Base-by-base conservation (phyloP, 2,888 invertebrate genomes). In the Apantesis nais region DNA sequence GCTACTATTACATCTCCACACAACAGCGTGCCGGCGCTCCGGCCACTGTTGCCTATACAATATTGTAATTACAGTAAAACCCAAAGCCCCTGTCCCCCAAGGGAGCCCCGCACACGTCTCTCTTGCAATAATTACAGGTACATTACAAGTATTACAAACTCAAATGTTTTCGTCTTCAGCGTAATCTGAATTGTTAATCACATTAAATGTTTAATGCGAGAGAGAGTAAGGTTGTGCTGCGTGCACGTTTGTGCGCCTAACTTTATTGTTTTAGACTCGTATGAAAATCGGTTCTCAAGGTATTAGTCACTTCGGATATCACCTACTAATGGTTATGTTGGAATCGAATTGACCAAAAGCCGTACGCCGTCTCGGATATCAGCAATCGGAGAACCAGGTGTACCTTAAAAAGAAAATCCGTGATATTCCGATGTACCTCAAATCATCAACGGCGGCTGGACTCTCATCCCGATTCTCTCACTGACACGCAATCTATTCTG, bases 161-260 rank as follows among this genome's bases (percentile, higher is more conserved):
- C 29, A 48, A 39, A 65, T 65, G 34, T 62, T 67, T 67, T 60
- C 19, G 55, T 62, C 48, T 63, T 68, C n/a, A 61, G 39, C 48
- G 68, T 55, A 67, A 66, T 62, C 61, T 77, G 67, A 70, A 78
- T 72, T 61, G 62, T 78, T 72, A 68, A 72, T 70, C 58, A 61
- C 39, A 37, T 41, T 66, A 3, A 62, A 70, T 66, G 66, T 66
- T 66, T 66, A 48, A 60, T 61, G 70, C 58, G 61, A 62, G 52
- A 39, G 62, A 39, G 60, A 34, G 68, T 41, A 16, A 12, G 19
- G 25, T 65, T 37, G 60, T 48, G 48, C n/a, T 3, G 41, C 25
- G 48, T 5, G 9, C 63, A 63, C 39, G 31, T 52, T 11, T 11
- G 11, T 34, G 14, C 8, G 39, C 7, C 14, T n/a, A 19, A 9